Evolutionary conservation across 2,888 invertebrate genomes (phyloP).

Genomic region (Volucella bombylans): DNA sequence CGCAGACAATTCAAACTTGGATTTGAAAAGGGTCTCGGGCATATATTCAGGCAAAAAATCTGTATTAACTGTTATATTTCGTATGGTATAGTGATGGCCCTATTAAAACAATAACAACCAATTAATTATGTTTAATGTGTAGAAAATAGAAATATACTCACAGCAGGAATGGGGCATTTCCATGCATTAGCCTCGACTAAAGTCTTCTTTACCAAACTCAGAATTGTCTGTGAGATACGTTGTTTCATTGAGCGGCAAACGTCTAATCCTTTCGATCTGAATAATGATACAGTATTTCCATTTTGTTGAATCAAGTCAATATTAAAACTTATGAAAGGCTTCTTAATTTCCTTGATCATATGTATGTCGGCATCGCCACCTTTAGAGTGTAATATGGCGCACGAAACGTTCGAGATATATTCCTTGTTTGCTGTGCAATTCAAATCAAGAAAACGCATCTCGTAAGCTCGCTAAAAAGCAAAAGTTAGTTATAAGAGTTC

Average conservation of each 20-base stretch:
- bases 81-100: too few relatives aligned
- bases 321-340: not conserved
- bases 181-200: not conserved
- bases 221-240: not conserved
- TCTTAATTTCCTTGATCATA: not conserved
- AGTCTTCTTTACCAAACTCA: conserved; percentile 1
- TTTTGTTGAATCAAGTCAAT: not conserved
- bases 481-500: too few relatives aligned
- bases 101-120: too few relatives aligned
- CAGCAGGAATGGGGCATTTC: conserved; percentile 15
- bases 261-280: not conserved
- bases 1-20: too few relatives aligned
- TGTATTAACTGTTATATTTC: too few relatives aligned
- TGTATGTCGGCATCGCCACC: not conserved
- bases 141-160: not conserved
- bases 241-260: not conserved
- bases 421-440: not conserved
- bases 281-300: not conserved
- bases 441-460: not conserved
- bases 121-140: too few relatives aligned
- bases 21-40: too few relatives aligned
- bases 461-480: conserved; percentile 4
- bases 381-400: not conserved
- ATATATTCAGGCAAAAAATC: too few relatives aligned
- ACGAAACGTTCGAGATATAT: not conserved